Base-by-base conservation (phyloP, 2,888 invertebrate species). In the Myathropa florea region DNA sequence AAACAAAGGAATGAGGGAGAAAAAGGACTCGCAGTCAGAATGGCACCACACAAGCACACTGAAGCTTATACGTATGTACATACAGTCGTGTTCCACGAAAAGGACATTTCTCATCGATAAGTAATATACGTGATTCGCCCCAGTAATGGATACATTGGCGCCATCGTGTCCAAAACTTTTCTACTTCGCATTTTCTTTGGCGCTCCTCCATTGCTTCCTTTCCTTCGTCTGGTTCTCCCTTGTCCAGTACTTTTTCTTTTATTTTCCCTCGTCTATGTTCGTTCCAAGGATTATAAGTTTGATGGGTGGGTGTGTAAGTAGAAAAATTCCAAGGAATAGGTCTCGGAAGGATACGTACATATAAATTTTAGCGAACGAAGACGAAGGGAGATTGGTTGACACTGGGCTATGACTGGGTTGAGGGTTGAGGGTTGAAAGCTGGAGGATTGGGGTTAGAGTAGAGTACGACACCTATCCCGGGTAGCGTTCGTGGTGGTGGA, bases 151-250 rank as follows among this genome's bases (percentile, higher is more conserved):
- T 82, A 82, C 63, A 85, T 85, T 85, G 85, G 85, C 85, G 85
- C 85, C 82, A 72, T 82, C 73, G 73, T 85, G 85, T 85, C 82
- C 85, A 82, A 85, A 81, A 85, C n/a, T 82, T 85, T 85, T 85
- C 82, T 77, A 85, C 82, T 82, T 68, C 64, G 64, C 82, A 70
- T 85, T 78, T 85, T 78, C 67, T 63, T 81, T 72, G 76, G 68
- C 30, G 36, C 30, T 21, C 2, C 53, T 21, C 18, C 2, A 1
- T 18, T 18, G 3, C 46, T 28, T 9, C 12, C 2, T 55, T 61
- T 36, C 7, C 46, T 18, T 46, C 33, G 46, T 46, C 46, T 18
- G 46, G 46, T n/a, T 46, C 7, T 18, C 7, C 7, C 7, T 18
- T 18, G 18, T 18, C 7, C n/a, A n/a, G 2, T 4, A n/a, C 3